Percentiles rank a stretch among this genome's conserved stretches.
phyloP scores from a whole-genome alignment of 2,888 invertebrate species.

The Ophion ellenae region DNA sequence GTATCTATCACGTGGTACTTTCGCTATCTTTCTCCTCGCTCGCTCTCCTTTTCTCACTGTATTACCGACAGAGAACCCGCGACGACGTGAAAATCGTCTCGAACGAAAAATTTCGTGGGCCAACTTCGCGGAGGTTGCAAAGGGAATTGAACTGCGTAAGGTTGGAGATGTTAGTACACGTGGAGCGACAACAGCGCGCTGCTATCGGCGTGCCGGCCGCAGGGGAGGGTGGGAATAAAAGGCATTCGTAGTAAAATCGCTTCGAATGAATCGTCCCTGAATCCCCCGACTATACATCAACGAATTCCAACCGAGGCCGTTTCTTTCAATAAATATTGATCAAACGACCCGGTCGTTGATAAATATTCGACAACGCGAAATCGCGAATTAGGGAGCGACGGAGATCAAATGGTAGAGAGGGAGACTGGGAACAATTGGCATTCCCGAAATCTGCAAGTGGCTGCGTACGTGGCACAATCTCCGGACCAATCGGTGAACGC shows the following conservation, averaged over 20 bases:
- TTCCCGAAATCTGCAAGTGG: conserved; percentile 69
- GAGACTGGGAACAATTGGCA: conserved; percentile 49
- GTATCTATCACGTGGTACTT: conserved; percentile 73
- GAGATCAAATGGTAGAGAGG: conserved; percentile 6
- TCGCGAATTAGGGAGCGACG: not conserved
- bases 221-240: not conserved
- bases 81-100: not conserved
- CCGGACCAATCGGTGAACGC: conserved; percentile 75
- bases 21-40: not conserved
- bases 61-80: not conserved
- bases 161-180: conserved; percentile 29
- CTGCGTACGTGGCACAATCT: conserved; percentile 80
- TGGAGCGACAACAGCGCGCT: conserved; percentile 36
- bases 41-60: not conserved
- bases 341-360: conserved; percentile 3
- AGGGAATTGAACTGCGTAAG: conserved; percentile 1
- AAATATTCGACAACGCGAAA: conserved; percentile 9
- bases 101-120: not conserved
- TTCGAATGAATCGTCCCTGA: conserved; percentile 28
- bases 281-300: not conserved
- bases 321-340: conserved; percentile 6
- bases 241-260: conserved; percentile 24
- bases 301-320: not conserved
- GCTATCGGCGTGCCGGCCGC: conserved; percentile 1
- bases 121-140: not conserved